Base-by-base conservation (phyloP, 2,113 vertebrate species). In the Pica pica region DNA sequence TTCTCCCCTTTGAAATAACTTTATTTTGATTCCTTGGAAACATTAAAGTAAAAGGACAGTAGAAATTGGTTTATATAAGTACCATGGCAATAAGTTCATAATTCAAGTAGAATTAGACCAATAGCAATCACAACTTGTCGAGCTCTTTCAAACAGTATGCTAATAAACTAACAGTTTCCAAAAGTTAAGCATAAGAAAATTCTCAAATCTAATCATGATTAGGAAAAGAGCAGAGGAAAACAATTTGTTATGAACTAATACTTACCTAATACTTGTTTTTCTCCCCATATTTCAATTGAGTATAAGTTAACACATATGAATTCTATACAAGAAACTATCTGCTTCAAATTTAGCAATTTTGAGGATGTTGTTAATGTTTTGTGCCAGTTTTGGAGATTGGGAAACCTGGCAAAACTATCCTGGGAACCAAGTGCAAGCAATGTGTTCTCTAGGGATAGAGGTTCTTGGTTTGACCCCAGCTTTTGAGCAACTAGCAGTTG, bases 391-490 rank as follows among this genome's bases (percentile, higher is more conserved):
- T 22, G 9, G 90, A 78, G 85, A 77, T 53, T 41, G n/a, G 37
- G 67, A 96, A 90, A 92, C 79, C 64, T 97, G 75, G 80, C 67
- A 93, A 90, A 87, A 76, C 17, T 87, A 65, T 73, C 37, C 91
- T 95, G 91, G 78, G 94, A 97, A 96, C 91, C 73, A 87, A 47
- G 50, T 90, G 47, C 63, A 84, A 74, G 78, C 37, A 61, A 57
- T 85, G 37, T 60, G n/a, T 92, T 94, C 91, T 94, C 83, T 68
- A 84, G 83, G 57, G 89, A 95, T 65, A 61, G 13, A 59, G 5
- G 37, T 77, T 69, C 84, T 56, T 80, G 42, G 26, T 96, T 86
- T 95, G 92, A 95, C 55, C 55, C 84, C 84, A 73, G 50, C 53
- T 94, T 96, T 95, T 84, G 30, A 87, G 37, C 26, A 94, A 41